Conservation (phyloP, 2,797 vertebrate genomes). For the Gobio occitaniae region DNA sequence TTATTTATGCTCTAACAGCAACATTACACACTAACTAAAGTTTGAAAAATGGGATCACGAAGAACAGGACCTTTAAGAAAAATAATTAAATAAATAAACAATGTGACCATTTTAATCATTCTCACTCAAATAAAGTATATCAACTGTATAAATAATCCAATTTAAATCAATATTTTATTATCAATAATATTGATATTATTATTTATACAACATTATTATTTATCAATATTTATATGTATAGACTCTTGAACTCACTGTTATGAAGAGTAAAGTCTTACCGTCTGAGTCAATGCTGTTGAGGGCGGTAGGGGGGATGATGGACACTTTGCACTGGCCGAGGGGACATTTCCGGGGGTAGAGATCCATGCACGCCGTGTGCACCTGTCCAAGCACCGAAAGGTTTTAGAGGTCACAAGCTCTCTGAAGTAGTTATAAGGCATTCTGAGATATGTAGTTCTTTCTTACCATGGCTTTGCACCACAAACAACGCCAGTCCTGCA, state of each 20-base stretch:
- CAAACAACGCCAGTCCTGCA: conserved; percentile 98
- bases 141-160: background rate
- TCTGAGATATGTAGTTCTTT: conserved; percentile 56
- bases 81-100: background rate
- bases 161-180: background rate
- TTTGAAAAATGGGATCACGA: too few relatives aligned
- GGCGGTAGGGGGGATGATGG: conserved; percentile 97
- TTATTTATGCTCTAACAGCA: too few relatives aligned
- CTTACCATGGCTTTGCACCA: conserved; percentile 99
- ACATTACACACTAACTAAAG: too few relatives aligned
- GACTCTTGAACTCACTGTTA: background rate
- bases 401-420: conserved; percentile 35
- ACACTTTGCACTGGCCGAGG: conserved; percentile 97
- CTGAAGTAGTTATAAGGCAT: background rate
- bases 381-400: conserved; percentile 76
- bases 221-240: background rate
- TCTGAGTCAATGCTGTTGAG: conserved; percentile 99
- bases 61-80: too few relatives aligned
- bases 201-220: background rate
- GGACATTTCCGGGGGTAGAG: conserved; percentile 93
- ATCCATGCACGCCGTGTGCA: conserved; percentile 97
- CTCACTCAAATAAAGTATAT: background rate
- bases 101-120: background rate
- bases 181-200: background rate
- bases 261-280: conserved; percentile 78